Evolutionary conservation across 1,140 invertebrate species (phyloP), one percentile per base, ranked within the genome.

Genomic region (Triops cancriformis): DNA sequence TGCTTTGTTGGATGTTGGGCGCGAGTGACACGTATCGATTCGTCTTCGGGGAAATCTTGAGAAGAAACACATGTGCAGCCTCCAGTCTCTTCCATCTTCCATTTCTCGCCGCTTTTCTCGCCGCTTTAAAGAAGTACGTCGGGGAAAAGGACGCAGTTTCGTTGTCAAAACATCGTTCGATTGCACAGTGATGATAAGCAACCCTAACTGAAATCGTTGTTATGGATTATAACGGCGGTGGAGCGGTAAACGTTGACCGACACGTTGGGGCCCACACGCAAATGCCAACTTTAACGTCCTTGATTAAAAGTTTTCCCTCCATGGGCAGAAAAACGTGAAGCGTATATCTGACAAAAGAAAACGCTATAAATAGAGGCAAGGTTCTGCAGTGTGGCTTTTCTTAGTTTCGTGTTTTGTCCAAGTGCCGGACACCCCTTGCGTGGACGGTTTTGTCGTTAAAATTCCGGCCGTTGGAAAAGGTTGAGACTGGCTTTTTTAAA

Each of bases 241-340:
- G 23, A 64, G 31, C 4, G 10, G 51, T 64, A 64, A 64, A 64
- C n/a, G 9, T 18, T 64, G 51, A n/a, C 6, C 51, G 14, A 64
- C 51, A 64, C 51, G 51, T 64, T 64, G 7, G 31, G 31, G 18
- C n/a, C 18, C 18, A 64, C 51, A 64, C 51, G 51, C 51, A 23
- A 64, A n/a, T 64, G 51, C 51, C 3, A 64, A 64, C 51, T 64
- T 64, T 64, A 64, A 64, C 51, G 51, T 64, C n/a, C 51, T 64
- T 64, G 51, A 64, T 64, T 64, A 64, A 64, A 64, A 64, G 51
- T 64, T 64, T 64, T 6, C 14, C n/a, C 51, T 23, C 51, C n/a
- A 9, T 37, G 31, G 31, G 31, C 7, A 37, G 23, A 64, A 14
- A 23, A 64, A 64, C 45, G 45, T 64, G 45, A 23, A 64, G 51